Evolutionary conservation across 1,140 invertebrate species (phyloP).

Genomic region (Akabosia matsudoensis): DNA sequence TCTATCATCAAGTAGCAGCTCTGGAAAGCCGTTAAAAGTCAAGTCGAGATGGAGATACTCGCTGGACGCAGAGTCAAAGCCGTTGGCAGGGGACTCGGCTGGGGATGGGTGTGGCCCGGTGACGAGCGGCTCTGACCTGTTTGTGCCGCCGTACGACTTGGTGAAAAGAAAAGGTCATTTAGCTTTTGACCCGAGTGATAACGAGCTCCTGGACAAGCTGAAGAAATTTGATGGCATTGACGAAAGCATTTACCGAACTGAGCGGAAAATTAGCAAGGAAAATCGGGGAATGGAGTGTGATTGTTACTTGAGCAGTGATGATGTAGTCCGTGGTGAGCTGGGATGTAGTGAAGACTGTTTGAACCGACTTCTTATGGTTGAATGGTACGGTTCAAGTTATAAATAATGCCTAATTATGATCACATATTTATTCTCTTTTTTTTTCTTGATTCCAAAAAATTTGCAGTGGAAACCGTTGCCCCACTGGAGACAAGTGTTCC

Average conservation of each 20-base stretch:
- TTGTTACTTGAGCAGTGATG: conserved; percentile 85
- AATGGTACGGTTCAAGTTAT: conserved; percentile 69
- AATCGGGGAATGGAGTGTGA: conserved; percentile 92
- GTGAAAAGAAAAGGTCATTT: conserved; percentile 35
- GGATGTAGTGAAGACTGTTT: conserved; percentile 95
- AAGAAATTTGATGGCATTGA: conserved; percentile 74
- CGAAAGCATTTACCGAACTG: conserved; percentile 81
- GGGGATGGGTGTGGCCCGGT: conserved; percentile 46
- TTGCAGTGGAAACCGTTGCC: conserved; percentile 80
- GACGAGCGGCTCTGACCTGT: conserved; percentile 30
- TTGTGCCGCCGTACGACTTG: conserved; percentile 35
- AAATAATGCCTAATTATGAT: neutral
- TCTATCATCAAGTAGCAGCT: neutral
- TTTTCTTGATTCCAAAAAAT: conserved; percentile 21
- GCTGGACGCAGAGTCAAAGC: conserved; percentile 77
- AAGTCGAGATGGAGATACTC: conserved; percentile 79
- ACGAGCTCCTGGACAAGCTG: conserved; percentile 67
- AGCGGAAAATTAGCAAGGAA: conserved; percentile 76
- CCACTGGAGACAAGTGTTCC: conserved; percentile 79
- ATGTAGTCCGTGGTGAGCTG: conserved; percentile 72
- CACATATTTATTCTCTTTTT: neutral
- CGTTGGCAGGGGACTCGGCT: conserved; percentile 30
- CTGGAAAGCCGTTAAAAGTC: conserved; percentile 70
- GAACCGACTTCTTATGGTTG: conserved; percentile 94
- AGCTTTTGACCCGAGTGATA: conserved; percentile 36